These are phyloP conservation scores for Netelia inedita DNA, from an alignment of 2,888 invertebrate genomes.

Conservation along the genomic window DNA sequence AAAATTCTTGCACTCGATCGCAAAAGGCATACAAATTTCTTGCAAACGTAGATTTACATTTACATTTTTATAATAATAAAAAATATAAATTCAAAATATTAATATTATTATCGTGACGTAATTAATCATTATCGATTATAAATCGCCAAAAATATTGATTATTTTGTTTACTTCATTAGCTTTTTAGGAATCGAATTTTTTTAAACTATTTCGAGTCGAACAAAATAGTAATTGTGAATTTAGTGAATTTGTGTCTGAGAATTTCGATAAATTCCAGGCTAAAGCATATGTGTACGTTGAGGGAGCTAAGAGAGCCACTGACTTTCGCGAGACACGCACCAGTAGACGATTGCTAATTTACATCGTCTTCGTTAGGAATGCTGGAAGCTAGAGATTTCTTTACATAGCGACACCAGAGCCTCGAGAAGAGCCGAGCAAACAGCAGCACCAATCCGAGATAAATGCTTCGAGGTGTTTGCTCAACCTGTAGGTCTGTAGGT, in stretches of 20 bases:
- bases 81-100: neutral
- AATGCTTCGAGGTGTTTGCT: constrained; percentile 21
- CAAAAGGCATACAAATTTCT: too few relatives aligned
- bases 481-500: constrained; percentile 30
- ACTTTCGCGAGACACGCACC: constrained; percentile 27
- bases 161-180: too few relatives aligned
- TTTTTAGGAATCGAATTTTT: too few relatives aligned
- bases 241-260: neutral
- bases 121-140: neutral
- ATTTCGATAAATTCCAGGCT: neutral
- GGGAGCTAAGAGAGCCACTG: constrained; percentile 1
- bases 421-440: constrained; percentile 42
- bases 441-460: neutral
- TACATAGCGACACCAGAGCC: constrained; percentile 7
- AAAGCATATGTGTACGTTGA: neutral
- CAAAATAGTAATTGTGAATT: neutral
- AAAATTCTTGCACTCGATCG: neutral
- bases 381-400: constrained; percentile 25
- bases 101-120: neutral
- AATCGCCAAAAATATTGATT: too few relatives aligned
- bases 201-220: too few relatives aligned
- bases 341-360: constrained; percentile 4
- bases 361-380: constrained; percentile 17
- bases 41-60: too few relatives aligned
- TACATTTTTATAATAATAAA: too few relatives aligned